Base-by-base conservation (phyloP, 2,113 vertebrate species). In the Mastomys coucha region DNA sequence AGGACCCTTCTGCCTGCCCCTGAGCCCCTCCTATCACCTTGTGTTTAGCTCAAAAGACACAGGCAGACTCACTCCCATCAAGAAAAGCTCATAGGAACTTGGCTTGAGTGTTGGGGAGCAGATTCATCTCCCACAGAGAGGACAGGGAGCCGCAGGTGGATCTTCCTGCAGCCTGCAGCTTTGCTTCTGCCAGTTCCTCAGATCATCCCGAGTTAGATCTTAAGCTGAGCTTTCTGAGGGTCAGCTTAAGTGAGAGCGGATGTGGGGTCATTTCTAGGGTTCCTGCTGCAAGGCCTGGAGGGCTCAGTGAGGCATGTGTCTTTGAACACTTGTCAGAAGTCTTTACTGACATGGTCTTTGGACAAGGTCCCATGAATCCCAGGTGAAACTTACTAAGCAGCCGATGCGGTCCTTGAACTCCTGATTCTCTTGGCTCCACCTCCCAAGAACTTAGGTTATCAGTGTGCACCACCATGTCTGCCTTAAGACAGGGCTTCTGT, bases 181-280 rank as follows among this genome's bases (percentile, higher is more conserved):
- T 39, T 73, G 51, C 28, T 19, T 69, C 77, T 70, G 31, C 31
- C 93, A 63, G 67, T 53, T 42, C 45, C 31, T 1, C n/a, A 49
- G 78, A 56, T 51, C 16, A 78, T 78, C 49, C 60, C 63, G 1
- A 90, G 60, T 89, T 78, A 84, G 31, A 90, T 4, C 17, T 80
- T 49, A 91, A 72, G 6, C 69, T 93, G 63, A 89, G 89, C 8
- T 90, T 94, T 45, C 60, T 65, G 33, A 92, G 58, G 60, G 73
- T 56, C 65, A 56, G 75, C 58, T 84, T 63, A 63, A 42, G 8
- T 87, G n/a, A 75, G 12, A 94, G n/a, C 42, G 76, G 75, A 14
- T 49, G 20, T 10, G 82, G 7, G 56, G 42, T 70, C 10, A 77
- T 56, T 82, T 89, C 36, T 63, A 82, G 60, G 73, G 24, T 5